phyloP scores from a whole-genome alignment of 2,888 invertebrate species.

The Eupelmus urozonus region DNA sequence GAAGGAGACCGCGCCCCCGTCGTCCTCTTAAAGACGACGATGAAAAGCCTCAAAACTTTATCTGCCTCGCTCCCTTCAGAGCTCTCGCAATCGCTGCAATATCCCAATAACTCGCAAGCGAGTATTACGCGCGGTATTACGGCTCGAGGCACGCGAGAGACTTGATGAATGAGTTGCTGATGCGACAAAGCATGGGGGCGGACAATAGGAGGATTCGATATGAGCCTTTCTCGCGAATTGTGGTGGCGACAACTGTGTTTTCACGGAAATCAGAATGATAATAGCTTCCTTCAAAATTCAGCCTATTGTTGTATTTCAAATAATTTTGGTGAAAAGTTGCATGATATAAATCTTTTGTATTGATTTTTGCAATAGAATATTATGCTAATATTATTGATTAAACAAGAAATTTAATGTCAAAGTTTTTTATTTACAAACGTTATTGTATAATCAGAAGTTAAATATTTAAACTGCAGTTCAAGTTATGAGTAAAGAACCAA shows the following conservation, averaged over 20 bases:
- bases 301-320: no score
- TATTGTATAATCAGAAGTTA: no score
- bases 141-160: constrained; percentile 1
- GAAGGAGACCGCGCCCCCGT: constrained; percentile 11
- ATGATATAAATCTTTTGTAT: no score
- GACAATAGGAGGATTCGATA: constrained; percentile 6
- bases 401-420: no score
- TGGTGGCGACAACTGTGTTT: constrained; percentile 29
- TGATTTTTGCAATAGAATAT: no score
- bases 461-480: no score
- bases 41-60: constrained; percentile 61
- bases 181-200: constrained; percentile 1
- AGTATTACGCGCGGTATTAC: neutral
- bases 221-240: constrained; percentile 34
- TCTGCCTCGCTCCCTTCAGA: constrained; percentile 16
- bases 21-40: constrained; percentile 54
- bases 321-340: no score
- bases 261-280: no score
- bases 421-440: no score
- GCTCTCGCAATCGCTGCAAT: constrained; percentile 7
- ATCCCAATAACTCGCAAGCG: neutral
- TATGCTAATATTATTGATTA: no score
- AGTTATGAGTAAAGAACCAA: no score
- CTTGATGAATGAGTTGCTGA: constrained; percentile 46
- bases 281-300: no score